A percentile compares a stretch with the other conserved stretches of the same genome.
Conservation (phyloP, 2,113 vertebrate genomes). For the Craseonycteris thonglongyai region DNA sequence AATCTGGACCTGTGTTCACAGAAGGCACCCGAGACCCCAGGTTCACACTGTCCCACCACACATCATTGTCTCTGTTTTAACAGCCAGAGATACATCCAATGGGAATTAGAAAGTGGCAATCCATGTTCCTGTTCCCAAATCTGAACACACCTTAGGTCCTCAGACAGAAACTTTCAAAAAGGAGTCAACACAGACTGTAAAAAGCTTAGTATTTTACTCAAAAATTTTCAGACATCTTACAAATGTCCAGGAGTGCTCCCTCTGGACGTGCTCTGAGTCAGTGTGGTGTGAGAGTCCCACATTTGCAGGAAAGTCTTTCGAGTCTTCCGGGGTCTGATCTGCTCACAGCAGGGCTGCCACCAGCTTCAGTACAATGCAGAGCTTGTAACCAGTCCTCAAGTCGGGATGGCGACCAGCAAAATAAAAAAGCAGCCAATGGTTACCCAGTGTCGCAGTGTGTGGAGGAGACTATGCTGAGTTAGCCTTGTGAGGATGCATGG, state of each 20-base stretch:
- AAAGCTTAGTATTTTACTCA: conserved; percentile 21
- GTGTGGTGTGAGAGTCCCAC: too few species aligned
- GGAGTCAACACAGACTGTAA: not conserved
- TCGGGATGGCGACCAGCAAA: too few species aligned
- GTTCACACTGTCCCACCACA: not conserved
- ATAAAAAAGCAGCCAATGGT: too few species aligned
- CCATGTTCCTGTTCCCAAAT: not conserved
- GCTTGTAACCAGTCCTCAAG: too few species aligned
- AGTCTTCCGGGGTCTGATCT: too few species aligned
- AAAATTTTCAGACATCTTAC: not conserved
- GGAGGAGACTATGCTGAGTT: too few species aligned
- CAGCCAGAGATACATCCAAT: not conserved
- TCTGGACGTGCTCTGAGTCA: not conserved
- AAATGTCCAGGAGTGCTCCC: not conserved
- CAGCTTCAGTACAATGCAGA: too few species aligned
- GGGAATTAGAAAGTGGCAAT: too few species aligned
- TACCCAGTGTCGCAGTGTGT: too few species aligned
- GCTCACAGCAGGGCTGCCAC: too few species aligned
- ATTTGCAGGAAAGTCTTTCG: too few species aligned
- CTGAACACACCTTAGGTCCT: not conserved
- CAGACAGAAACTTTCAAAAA: not conserved
- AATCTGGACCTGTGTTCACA: not conserved
- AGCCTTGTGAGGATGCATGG: too few species aligned
- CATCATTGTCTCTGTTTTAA: not conserved
- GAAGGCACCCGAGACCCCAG: not conserved